phyloP scores from a whole-genome alignment of 2,888 invertebrate species.

The Antheraea assamensis region DNA sequence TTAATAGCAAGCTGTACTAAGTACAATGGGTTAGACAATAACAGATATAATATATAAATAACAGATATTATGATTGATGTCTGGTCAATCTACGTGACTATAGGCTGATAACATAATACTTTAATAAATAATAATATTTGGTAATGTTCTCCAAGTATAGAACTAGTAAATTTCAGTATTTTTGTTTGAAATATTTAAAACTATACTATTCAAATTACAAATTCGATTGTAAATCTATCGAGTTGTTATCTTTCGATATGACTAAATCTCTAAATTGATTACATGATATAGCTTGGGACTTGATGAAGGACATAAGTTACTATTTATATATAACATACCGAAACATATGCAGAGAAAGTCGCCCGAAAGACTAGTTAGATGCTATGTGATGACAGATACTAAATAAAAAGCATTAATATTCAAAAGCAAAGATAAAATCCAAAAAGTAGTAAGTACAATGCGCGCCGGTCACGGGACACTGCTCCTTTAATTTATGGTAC shows the following conservation, averaged over 20 bases:
- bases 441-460: constrained; percentile 46
- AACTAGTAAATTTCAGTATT: not conserved
- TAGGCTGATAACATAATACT: not conserved
- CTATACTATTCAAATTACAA: no score
- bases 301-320: no score
- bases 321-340: no score
- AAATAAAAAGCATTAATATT: not conserved
- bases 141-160: not conserved
- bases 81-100: not conserved
- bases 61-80: not conserved
- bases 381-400: not conserved
- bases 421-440: constrained; percentile 14
- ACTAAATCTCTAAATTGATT: no score
- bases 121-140: not conserved
- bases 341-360: no score
- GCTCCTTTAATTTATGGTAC: constrained; percentile 63
- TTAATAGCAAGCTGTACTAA: no score
- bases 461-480: constrained; percentile 55
- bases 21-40: no score
- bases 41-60: not conserved
- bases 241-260: no score
- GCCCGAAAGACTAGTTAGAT: no score
- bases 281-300: no score
- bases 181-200: not conserved
- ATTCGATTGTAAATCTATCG: no score